Evolutionary conservation across 2,888 invertebrate species (phyloP).

Genomic region (Odontocolon sp.): DNA sequence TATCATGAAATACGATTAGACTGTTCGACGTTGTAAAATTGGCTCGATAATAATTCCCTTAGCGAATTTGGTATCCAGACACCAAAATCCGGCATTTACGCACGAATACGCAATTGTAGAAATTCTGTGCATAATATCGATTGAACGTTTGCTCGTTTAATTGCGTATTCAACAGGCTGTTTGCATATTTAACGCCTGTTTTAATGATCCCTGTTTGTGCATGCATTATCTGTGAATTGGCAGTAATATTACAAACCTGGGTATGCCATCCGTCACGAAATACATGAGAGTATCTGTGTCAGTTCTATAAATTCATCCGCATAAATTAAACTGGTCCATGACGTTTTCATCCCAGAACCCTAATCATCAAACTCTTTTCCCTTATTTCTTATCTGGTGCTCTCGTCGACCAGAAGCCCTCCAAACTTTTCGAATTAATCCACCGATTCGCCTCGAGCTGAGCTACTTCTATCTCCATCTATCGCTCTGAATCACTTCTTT

Average conservation of each 20-base stretch:
- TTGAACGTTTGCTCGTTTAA: constrained; percentile 28
- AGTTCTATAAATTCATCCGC: not conserved
- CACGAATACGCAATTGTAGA: not conserved
- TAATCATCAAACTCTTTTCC: not conserved
- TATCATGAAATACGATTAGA: no score
- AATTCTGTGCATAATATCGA: constrained; percentile 39
- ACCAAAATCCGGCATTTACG: constrained; percentile 43
- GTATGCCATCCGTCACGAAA: not conserved
- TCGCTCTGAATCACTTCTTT: constrained; percentile 9
- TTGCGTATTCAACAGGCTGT: constrained; percentile 58
- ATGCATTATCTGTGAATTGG: constrained; percentile 29
- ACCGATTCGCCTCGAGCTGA: constrained; percentile 7
- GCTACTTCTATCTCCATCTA: no score
- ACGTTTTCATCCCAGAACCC: not conserved
- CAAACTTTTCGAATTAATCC: constrained; percentile 57
- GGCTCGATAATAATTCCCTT: not conserved
- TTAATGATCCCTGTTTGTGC: constrained; percentile 36
- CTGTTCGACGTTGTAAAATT: no score
- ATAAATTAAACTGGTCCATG: not conserved
- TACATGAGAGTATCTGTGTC: not conserved
- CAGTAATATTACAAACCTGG: constrained; percentile 1
- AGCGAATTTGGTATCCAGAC: not conserved
- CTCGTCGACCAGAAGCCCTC: not conserved
- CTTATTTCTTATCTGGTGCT: constrained; percentile 4
- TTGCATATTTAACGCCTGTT: constrained; percentile 54